phyloP scores from a whole-genome alignment of 2,797 vertebrate genomes.

The Gobionotothen gibberifrons region DNA sequence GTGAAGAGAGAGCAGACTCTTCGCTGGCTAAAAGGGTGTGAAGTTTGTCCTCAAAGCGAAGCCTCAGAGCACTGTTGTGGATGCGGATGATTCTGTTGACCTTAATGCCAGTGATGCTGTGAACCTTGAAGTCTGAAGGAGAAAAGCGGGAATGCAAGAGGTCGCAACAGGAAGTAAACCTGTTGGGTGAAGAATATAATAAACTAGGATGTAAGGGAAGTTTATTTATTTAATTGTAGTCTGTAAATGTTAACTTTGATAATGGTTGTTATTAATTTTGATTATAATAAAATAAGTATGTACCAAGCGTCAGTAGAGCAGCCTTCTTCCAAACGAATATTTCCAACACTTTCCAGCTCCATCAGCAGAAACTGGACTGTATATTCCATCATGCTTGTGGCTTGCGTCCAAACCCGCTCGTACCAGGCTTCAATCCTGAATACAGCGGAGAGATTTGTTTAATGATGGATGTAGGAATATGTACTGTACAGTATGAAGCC shows the following conservation, averaged over 20 bases:
- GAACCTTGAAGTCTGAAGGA: slow-evolving; percentile 80
- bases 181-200: slow-evolving; percentile 51
- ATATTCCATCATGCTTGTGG: slow-evolving; percentile 76
- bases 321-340: slow-evolving; percentile 89
- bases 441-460: neutral
- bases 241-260: neutral
- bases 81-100: slow-evolving; percentile 85
- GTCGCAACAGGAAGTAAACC: slow-evolving; percentile 87
- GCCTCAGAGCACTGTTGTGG: slow-evolving; percentile 85
- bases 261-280: neutral
- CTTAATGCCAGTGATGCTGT: slow-evolving; percentile 82
- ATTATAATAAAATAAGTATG: neutral
- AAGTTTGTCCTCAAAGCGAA: slow-evolving; percentile 89
- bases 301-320: slow-evolving; percentile 85
- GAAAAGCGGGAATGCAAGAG: slow-evolving; percentile 87
- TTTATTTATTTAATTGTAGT: neutral
- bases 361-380: slow-evolving; percentile 84
- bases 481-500: neutral
- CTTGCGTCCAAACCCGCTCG: slow-evolving; percentile 73
- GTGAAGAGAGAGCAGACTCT: slow-evolving; percentile 58
- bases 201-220: slow-evolving; percentile 1
- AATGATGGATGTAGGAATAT: neutral
- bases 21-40: slow-evolving; percentile 79
- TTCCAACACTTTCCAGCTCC: slow-evolving; percentile 89
- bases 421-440: slow-evolving; percentile 82